Percentiles rank a stretch among this genome's conserved stretches.
Evolutionary conservation across 2,113 vertebrate species (phyloP).

Genomic region (Chlorodrepanis virens): DNA sequence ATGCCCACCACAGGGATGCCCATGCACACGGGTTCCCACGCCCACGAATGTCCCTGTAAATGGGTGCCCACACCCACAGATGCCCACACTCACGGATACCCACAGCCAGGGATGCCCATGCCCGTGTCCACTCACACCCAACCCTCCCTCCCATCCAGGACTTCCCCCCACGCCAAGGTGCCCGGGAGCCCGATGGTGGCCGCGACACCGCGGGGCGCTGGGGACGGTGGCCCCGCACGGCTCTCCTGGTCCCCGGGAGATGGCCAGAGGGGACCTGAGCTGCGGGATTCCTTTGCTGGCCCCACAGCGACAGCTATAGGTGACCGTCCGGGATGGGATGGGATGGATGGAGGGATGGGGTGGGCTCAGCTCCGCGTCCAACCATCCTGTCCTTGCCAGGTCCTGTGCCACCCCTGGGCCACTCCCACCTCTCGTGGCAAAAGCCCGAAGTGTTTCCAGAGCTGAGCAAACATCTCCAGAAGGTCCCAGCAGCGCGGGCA

Average conservation of each 20-base stretch:
- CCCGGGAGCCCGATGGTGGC: neutral
- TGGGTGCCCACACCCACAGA: fast-evolving
- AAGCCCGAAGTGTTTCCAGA: neutral
- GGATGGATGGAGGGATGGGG: neutral
- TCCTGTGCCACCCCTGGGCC: too few species aligned
- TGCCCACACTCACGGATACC: fast-evolving
- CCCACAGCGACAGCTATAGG: neutral
- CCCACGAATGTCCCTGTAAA: fast-evolving
- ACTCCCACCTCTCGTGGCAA: neutral
- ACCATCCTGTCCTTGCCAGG: neutral
- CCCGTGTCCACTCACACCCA: fast-evolving
- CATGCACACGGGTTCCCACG: fast-evolving
- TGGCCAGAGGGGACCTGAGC: neutral
- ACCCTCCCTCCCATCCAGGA: fast-evolving
- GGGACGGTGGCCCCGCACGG: fast-evolving
- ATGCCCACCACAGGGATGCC: neutral
- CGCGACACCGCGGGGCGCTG: neutral
- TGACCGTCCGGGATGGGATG: fast-evolving
- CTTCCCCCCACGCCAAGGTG: neutral
- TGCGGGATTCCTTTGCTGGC: neutral
- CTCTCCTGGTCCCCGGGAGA: fast-evolving
- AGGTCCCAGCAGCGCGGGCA: neutral
- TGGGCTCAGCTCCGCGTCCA: neutral
- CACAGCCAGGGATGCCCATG: fast-evolving
- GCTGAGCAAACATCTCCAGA: neutral